Conservation (phyloP, 1,140 invertebrate genomes). For the Sipha flava region DNA sequence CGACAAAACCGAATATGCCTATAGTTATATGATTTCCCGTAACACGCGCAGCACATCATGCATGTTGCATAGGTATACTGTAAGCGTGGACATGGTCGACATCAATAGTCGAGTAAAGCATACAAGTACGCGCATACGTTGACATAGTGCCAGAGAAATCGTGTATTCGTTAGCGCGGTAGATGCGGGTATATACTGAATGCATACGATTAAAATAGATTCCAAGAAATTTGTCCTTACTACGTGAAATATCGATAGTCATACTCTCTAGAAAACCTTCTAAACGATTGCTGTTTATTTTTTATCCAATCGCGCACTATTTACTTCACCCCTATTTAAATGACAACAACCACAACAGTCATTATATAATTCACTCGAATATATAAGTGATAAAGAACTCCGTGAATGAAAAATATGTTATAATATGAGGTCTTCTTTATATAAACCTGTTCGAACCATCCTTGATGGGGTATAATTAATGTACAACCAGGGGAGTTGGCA, state of each 20-base stretch:
- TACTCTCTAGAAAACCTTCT: background rate
- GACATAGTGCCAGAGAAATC: conserved; percentile 4
- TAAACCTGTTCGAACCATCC: background rate
- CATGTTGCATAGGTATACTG: background rate
- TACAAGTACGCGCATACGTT: background rate
- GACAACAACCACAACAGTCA: background rate
- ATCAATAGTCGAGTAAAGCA: background rate
- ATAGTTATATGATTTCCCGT: background rate
- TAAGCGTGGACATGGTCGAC: background rate
- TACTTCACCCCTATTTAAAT: background rate
- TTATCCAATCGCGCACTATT: background rate
- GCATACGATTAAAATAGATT: background rate
- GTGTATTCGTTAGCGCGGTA: background rate
- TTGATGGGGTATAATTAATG: conserved; percentile 15
- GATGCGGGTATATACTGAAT: background rate
- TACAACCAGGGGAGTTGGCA: background rate
- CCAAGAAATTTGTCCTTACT: conserved; percentile 1
- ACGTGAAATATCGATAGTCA: background rate
- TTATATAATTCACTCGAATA: too few species aligned
- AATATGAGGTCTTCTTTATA: background rate
- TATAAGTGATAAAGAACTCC: too few species aligned
- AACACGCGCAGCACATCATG: background rate
- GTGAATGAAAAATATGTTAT: background rate
- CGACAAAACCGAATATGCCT: background rate
- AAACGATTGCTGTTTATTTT: background rate